phyloP scores from a whole-genome alignment of 2,797 vertebrate genomes.

The Netta rufina region DNA sequence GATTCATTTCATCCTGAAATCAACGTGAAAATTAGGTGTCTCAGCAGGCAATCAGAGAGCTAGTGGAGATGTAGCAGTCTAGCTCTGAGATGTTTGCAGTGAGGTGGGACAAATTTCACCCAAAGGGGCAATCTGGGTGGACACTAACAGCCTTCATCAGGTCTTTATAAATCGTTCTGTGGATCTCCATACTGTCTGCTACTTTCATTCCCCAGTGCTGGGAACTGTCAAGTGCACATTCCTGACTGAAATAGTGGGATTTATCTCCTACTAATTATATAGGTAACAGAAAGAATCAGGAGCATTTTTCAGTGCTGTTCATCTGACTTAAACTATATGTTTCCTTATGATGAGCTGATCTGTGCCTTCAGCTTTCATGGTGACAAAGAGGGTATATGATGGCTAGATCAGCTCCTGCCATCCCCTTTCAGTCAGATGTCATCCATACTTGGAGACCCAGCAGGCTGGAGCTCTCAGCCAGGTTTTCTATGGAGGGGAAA shows the following conservation, averaged over 20 bases:
- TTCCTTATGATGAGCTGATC: background rate
- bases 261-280: background rate
- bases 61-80: background rate
- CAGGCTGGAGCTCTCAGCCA: background rate
- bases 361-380: background rate
- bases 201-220: background rate
- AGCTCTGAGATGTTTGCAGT: background rate
- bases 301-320: accelerated
- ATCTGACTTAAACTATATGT: background rate
- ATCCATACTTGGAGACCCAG: background rate
- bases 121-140: background rate
- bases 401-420: background rate
- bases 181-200: background rate
- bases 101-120: background rate
- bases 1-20: background rate
- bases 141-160: background rate
- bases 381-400: background rate
- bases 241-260: background rate
- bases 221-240: background rate
- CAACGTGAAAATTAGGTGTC: background rate
- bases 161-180: background rate
- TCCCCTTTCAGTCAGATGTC: background rate
- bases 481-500: background rate
- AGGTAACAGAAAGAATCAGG: background rate
- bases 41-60: background rate